These are phyloP conservation scores for Drosophila paulistorum DNA, from an alignment of 1,140 invertebrate genomes.

Conservation along the genomic window DNA sequence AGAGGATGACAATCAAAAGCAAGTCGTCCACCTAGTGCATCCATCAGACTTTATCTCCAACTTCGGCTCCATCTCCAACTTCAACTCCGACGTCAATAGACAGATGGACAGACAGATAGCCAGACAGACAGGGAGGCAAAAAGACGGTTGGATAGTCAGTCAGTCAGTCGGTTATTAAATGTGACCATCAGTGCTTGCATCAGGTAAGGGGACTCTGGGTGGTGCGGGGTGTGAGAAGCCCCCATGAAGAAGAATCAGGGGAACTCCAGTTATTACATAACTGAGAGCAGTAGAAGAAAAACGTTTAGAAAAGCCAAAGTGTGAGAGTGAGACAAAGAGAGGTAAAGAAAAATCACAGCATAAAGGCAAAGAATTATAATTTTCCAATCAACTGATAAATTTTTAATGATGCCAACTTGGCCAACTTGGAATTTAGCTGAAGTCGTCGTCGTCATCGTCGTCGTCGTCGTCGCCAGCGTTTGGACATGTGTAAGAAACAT, in stretches of 20 bases:
- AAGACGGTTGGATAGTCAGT: conserved; percentile 34
- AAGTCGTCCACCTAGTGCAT: conserved; percentile 37
- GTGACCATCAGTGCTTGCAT: conserved; percentile 46
- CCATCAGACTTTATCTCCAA: conserved; percentile 36
- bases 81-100: not conserved
- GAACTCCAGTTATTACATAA: conserved; percentile 63
- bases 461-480: conserved; percentile 13
- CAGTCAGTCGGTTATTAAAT: conserved; percentile 70
- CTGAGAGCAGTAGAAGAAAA: conserved; percentile 31
- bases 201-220: too few relatives aligned
- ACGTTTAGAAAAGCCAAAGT: not conserved
- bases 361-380: conserved; percentile 81
- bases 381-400: conserved; percentile 82
- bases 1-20: conserved; percentile 19
- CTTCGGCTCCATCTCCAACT: too few relatives aligned
- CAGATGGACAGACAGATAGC: not conserved
- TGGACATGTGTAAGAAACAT: conserved; percentile 75
- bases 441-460: conserved; percentile 2
- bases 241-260: not conserved
- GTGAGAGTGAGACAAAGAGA: conserved; percentile 8
- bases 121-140: conserved; percentile 24
- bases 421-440: conserved; percentile 60
- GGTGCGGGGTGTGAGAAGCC: too few relatives aligned
- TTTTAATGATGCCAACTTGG: conserved; percentile 72
- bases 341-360: conserved; percentile 61